Evolutionary conservation across 2,888 invertebrate species (phyloP), one percentile per base, ranked within the genome.

Genomic region (Endomychus coccineus): DNA sequence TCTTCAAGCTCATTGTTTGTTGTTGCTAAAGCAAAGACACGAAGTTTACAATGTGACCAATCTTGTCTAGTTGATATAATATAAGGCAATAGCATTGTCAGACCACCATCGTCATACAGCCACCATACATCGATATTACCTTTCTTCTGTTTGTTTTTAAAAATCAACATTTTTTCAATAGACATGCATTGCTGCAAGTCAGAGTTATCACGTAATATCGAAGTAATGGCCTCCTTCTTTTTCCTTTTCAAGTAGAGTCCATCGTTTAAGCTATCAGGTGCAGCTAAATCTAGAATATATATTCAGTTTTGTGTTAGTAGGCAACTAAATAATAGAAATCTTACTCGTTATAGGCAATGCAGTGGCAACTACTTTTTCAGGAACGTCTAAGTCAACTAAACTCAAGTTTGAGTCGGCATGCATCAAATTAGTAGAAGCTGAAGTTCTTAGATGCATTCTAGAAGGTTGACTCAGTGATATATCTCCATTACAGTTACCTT

Each of bases 121-220:
- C 95, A 96, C 88, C 92, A 94, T 27, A 94, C 91, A 67, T 94
- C 94, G 25, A 94, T 80, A 0, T 78, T 81, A 7, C 91, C 90
- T 42, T 79, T 76, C 36, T 78, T 77, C 66, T 88, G 77, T 58
- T 87, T 88, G 44, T 73, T 75, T 44, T 82, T 80, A 63, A 90
- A 89, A 44, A 83, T 68, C 9, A 80, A 78, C 65, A 85, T 75
- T 33, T 76, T 78, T 36, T 80, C 73, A 4, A 86, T 67, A 32
- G 83, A 72, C 25, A 78, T 75, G 48, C 75, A 74, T 1, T 17
- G 21, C 9, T 34, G 80, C 76, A 17, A 80, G 35, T 42, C 52
- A 2, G 35, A 31, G 13, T 36, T 21, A 13, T 64, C 39, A 13
- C 34, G 25, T 9, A 39, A 24, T 11, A 23, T 24, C 16, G 16